Percentiles rank a stretch among this genome's conserved stretches.
phyloP scores from a whole-genome alignment of 1,140 invertebrate species.

The Ylistrum balloti region DNA sequence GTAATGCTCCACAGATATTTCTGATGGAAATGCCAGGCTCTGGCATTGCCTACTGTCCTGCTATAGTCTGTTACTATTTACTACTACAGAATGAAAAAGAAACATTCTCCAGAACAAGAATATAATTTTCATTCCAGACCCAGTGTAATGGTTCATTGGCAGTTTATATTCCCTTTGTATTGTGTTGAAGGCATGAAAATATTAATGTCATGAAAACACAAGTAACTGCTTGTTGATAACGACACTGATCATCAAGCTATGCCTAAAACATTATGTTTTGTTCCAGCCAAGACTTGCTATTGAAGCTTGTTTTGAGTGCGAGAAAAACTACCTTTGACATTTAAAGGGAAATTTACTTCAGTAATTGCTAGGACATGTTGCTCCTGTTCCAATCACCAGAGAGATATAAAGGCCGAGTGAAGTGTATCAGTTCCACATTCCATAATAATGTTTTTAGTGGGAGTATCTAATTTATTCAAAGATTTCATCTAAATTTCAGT shows the following conservation, averaged over 20 bases:
- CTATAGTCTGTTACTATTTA: not conserved
- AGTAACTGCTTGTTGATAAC: slow-evolving; percentile 21
- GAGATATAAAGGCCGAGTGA: not conserved
- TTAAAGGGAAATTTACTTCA: slow-evolving; percentile 2
- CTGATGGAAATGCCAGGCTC: not conserved
- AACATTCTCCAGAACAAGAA: not conserved
- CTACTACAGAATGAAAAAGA: not conserved
- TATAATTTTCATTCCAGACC: not conserved
- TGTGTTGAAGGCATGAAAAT: slow-evolving; percentile 13
- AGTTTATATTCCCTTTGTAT: not conserved
- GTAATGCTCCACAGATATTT: not conserved
- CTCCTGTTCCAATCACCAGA: not conserved
- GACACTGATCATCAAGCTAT: slow-evolving; percentile 1
- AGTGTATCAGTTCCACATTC: not conserved
- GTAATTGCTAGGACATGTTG: slow-evolving; percentile 6
- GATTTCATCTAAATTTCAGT: slow-evolving; percentile 40
- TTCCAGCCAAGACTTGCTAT: not conserved
- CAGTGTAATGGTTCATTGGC: not conserved
- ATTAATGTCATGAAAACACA: slow-evolving; percentile 5
- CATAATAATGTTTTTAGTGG: not conserved
- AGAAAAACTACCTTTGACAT: slow-evolving; percentile 26
- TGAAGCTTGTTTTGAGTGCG: not conserved
- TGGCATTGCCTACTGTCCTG: not conserved
- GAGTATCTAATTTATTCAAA: not conserved
- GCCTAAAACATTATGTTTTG: not conserved